Conservation (phyloP, 2,113 vertebrate genomes). For the Nycticebus coucang region DNA sequence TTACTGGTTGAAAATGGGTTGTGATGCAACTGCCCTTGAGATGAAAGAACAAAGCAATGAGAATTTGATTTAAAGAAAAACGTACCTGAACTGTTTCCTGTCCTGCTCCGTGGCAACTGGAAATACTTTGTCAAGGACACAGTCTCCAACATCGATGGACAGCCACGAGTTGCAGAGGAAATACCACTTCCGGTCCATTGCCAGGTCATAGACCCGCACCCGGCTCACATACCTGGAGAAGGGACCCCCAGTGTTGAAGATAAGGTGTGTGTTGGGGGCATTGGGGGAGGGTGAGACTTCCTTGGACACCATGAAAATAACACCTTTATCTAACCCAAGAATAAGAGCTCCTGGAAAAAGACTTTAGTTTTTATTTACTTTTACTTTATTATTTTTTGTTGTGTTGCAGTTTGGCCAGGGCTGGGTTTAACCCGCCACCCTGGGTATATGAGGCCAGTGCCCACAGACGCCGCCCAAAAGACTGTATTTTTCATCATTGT, state of each 20-base stretch:
- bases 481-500: not conserved
- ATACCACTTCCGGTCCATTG: constrained; percentile 91
- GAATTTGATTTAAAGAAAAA: not conserved
- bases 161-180: constrained; percentile 98
- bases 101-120: constrained; percentile 93
- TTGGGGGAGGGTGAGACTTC: not conserved
- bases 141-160: constrained; percentile 92
- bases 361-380: no score
- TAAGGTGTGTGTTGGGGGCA: not conserved
- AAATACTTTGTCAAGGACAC: constrained; percentile 93
- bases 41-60: not conserved
- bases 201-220: constrained; percentile 92
- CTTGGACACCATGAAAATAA: not conserved
- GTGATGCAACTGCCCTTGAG: not conserved
- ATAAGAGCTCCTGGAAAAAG: not conserved
- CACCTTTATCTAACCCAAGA: not conserved
- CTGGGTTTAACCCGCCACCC: no score
- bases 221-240: constrained; percentile 92
- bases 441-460: no score
- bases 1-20: not conserved
- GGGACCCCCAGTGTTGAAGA: not conserved
- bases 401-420: no score
- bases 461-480: no score
- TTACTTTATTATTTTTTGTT: no score
- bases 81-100: constrained; percentile 94